phyloP scores from a whole-genome alignment of 2,888 invertebrate species.

The Phalera bucephala region DNA sequence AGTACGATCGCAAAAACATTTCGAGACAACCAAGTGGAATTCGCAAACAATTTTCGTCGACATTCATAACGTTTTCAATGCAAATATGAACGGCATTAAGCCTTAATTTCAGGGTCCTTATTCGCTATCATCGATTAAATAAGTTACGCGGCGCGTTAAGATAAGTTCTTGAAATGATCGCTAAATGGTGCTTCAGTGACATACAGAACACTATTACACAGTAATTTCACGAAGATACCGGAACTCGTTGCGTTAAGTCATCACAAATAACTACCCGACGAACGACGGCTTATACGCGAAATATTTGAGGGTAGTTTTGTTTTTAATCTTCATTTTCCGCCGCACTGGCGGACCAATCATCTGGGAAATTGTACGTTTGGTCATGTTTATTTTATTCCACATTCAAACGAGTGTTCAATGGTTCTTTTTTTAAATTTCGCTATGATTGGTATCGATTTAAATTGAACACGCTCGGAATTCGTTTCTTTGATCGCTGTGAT shows the following conservation, averaged over 20 bases:
- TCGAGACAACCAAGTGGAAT: neutral
- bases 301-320: slow-evolving; percentile 1
- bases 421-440: neutral
- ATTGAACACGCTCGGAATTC: too few relatives aligned
- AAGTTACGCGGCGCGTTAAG: too few relatives aligned
- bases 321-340: neutral
- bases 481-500: too few relatives aligned
- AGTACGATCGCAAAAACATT: neutral
- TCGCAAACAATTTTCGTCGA: slow-evolving; percentile 4
- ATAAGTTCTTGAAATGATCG: too few relatives aligned
- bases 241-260: too few relatives aligned
- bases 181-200: too few relatives aligned
- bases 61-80: slow-evolving; percentile 1
- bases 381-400: slow-evolving; percentile 1
- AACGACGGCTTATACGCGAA: slow-evolving; percentile 2
- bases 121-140: too few relatives aligned
- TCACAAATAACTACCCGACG: too few relatives aligned
- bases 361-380: slow-evolving; percentile 1
- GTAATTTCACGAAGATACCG: too few relatives aligned
- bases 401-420: slow-evolving; percentile 1
- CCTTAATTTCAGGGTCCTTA: slow-evolving; percentile 8
- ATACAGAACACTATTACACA: too few relatives aligned
- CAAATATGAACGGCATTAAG: slow-evolving; percentile 4
- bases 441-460: slow-evolving; percentile 4
- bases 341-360: neutral